Evolutionary conservation across 1,140 invertebrate species (phyloP).

Genomic region (Cotesia glomerata): DNA sequence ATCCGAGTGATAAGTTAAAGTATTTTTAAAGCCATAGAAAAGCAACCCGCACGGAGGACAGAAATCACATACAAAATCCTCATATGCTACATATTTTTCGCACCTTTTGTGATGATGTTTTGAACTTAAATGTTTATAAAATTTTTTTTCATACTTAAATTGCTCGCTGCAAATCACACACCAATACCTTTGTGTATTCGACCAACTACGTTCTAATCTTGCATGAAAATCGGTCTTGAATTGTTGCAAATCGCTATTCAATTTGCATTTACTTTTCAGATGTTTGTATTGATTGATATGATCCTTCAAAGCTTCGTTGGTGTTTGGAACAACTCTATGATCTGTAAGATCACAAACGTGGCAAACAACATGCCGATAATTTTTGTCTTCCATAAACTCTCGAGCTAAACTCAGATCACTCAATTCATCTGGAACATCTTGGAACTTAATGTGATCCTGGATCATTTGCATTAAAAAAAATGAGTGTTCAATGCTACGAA

Average conservation of each 20-base stretch:
- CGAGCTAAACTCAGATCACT: not conserved
- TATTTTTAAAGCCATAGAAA: constrained; percentile 35
- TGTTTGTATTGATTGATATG: constrained; percentile 18
- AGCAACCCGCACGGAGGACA: constrained; percentile 39
- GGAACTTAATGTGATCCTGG: not conserved
- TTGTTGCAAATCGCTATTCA: not conserved
- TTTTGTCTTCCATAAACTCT: not conserved
- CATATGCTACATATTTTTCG: not conserved
- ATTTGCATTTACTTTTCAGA: not conserved
- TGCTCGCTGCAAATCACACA: constrained; percentile 38
- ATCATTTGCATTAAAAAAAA: not conserved
- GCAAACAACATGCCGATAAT: not conserved
- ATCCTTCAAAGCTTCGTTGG: not conserved
- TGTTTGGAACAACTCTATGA: not conserved
- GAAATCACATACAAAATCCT: constrained; percentile 32
- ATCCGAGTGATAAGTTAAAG: constrained; percentile 35
- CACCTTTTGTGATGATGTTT: constrained; percentile 3
- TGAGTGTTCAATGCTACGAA: not conserved
- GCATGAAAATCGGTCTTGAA: not conserved
- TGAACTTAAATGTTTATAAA: constrained; percentile 34
- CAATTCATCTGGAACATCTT: not conserved
- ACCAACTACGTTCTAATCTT: constrained; percentile 24
- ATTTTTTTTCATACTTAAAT: constrained; percentile 38
- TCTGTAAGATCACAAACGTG: not conserved
- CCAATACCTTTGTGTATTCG: constrained; percentile 36